Evolutionary conservation across 2,113 vertebrate species (phyloP), one percentile per base, ranked within the genome.

Genomic region (Paradisaea rubra): DNA sequence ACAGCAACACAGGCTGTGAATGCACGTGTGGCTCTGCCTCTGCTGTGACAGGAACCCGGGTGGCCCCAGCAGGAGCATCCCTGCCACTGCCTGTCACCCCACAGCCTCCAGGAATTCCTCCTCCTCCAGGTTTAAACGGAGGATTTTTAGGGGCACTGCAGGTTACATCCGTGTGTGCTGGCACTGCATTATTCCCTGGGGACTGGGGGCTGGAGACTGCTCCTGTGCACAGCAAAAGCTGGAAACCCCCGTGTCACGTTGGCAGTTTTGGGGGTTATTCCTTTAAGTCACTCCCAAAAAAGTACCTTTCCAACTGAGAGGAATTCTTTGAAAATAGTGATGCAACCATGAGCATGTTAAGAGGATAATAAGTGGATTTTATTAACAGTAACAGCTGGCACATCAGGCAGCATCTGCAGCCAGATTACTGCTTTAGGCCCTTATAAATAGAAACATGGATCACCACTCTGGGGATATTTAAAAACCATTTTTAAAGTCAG

Each of bases 331-430:
- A 22, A 65, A 92, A 76, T 0, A 52, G 63, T 63, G 68, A 60
- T 11, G 44, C 25, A 77, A 28, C 71, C 22, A 23, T 2, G 31
- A 76, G 81, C 47, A 13, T 1, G 35, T 49, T 89, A 83, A 88
- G 89, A 86, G 81, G 85, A 86, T 80, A 73, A 68, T 21, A 72
- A 95, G 61, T 56, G 42, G 87, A 83, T 89, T 78, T 88, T 71
- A 54, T 42, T 33, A 78, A 28, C 27, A 42, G 68, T 10, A 94
- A 88, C 86, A 95, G 93, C 94, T 93, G 95, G 94, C 56, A 83
- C 81, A 92, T 47, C 89, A 80, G 91, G 89, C 91, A 88, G 89
- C 94, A 92, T 88, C 96, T 91, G 94, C 91, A 95, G 81, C 68
- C 93, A 85, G 94, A 89, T 91, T 50, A 88, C 74, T n/a, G 87